These are phyloP conservation scores for Sabellastarte sp. DNA, from an alignment of 2,888 invertebrate species.

Conservation along the genomic window DNA sequence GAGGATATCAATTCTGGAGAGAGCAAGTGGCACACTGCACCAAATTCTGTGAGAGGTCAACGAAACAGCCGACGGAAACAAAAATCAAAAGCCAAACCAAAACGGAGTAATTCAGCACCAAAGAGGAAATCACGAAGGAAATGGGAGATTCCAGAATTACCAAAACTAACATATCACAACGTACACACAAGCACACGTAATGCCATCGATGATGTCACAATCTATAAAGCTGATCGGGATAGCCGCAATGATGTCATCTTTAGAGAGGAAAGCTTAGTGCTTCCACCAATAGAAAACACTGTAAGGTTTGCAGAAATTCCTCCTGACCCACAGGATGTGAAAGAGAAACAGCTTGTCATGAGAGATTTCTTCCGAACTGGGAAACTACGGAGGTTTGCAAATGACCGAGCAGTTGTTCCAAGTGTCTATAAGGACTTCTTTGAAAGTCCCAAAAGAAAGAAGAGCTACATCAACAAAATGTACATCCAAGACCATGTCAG, in stretches of 20 bases:
- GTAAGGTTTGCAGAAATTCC: neutral
- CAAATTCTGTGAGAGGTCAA: too few species aligned
- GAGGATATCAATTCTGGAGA: too few species aligned
- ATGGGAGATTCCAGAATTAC: neutral
- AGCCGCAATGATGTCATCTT: neutral
- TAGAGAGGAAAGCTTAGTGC: neutral
- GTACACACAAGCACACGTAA: neutral
- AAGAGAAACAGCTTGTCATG: slow-evolving; percentile 10
- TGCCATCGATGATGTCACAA: neutral
- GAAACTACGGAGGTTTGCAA: slow-evolving; percentile 1
- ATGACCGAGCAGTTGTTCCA: slow-evolving; percentile 9
- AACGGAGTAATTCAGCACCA: too few species aligned
- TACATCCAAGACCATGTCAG: slow-evolving; percentile 2
- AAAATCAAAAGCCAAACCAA: too few species aligned
- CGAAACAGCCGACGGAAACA: too few species aligned
- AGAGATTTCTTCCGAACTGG: slow-evolving; percentile 6
- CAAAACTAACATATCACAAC: neutral
- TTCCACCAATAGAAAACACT: neutral
- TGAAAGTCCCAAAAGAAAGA: neutral
- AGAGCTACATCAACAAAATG: slow-evolving; percentile 1
- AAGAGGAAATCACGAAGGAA: too few species aligned
- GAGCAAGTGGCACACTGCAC: too few species aligned
- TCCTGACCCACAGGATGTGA: slow-evolving; percentile 4
- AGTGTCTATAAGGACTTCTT: neutral
- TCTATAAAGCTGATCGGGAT: neutral